Base-by-base conservation (phyloP, 2,888 invertebrate species). In the Lomographa bimaculata region DNA sequence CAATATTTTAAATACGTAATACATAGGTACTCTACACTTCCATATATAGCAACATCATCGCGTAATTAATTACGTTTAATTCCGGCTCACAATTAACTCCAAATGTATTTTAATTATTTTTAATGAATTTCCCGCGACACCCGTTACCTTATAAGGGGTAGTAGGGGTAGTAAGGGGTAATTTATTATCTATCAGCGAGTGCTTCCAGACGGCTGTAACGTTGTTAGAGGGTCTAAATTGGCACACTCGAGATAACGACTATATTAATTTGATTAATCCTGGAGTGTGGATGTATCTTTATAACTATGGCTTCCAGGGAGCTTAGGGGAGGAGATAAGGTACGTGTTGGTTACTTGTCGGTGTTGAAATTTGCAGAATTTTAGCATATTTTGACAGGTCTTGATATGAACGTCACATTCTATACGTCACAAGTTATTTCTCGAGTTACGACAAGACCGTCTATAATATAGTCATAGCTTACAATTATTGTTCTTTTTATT, bases 241-340 rank as follows among this genome's bases (percentile, higher is more conserved):
- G 42, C 71, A 50, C 52, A 67, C 68, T 73, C 55, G 47, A 60
- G 60, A 58, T 70, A 71, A 71, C 61, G 64, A 69, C 60, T 61
- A 62, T 68, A 69, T 70, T 72, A 73, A 73, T 70, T 66, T 57
- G 68, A 73, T 71, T 67, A 67, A 68, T 63, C 59, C 64, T 28
- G 18, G 7, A 23, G 51, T 48, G 50, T 51, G 47, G 46, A 51
- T 58, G 53, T 60, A 61, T 58, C 53, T 51, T 49, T 47, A 51
- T 57, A 50, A 50, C 47, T 36, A 37, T 14, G 16, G 36, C 33
- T 35, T 27, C 32, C 9, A 9, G 28, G 32, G 32, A 25, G 11
- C 20, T 11, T 17, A 38, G 38, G 17, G 11, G 7, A 6, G 30
- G 38, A 34, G 33, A 27, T n/a, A n/a, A n/a, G n/a, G n/a, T n/a